Evolutionary conservation across 1,140 invertebrate species (phyloP).

Genomic region (Rhopalosiphum maidis): DNA sequence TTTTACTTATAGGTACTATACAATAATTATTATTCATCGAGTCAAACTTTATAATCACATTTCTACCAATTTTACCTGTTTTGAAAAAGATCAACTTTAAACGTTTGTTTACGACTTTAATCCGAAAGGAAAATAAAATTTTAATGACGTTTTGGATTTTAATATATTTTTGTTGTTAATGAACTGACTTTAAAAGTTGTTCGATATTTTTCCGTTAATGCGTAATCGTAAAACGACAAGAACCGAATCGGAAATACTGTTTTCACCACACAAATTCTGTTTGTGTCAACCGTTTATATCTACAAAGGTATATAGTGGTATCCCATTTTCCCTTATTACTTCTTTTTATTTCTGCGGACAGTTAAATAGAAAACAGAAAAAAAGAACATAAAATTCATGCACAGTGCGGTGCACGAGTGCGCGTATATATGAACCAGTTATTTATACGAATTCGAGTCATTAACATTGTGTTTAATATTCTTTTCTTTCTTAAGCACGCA

Average conservation of each 20-base stretch:
- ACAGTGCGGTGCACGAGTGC: background rate
- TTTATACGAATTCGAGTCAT: background rate
- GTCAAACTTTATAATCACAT: slow-evolving; percentile 36
- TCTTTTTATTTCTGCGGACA: background rate
- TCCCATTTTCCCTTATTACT: background rate
- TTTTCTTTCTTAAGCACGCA: slow-evolving; percentile 6
- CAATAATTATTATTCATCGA: slow-evolving; percentile 23
- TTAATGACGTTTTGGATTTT: slow-evolving; percentile 36
- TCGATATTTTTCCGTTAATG: slow-evolving; percentile 36
- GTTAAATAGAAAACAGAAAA: background rate
- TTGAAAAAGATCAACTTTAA: slow-evolving; percentile 10
- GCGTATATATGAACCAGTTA: background rate
- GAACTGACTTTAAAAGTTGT: slow-evolving; percentile 43
- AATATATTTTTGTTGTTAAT: slow-evolving; percentile 38
- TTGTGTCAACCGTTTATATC: background rate
- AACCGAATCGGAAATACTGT: slow-evolving; percentile 8
- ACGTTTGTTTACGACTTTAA: slow-evolving; percentile 33
- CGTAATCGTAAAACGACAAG: slow-evolving; percentile 30
- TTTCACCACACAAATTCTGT: background rate
- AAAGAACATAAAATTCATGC: background rate
- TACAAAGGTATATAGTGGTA: background rate
- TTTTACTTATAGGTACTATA: slow-evolving; percentile 9
- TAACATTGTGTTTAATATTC: slow-evolving; percentile 30
- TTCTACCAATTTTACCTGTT: slow-evolving; percentile 14
- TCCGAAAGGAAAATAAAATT: slow-evolving; percentile 31